Evolutionary conservation across 1,140 invertebrate species (phyloP).

Genomic region (Papilio dardanus): DNA sequence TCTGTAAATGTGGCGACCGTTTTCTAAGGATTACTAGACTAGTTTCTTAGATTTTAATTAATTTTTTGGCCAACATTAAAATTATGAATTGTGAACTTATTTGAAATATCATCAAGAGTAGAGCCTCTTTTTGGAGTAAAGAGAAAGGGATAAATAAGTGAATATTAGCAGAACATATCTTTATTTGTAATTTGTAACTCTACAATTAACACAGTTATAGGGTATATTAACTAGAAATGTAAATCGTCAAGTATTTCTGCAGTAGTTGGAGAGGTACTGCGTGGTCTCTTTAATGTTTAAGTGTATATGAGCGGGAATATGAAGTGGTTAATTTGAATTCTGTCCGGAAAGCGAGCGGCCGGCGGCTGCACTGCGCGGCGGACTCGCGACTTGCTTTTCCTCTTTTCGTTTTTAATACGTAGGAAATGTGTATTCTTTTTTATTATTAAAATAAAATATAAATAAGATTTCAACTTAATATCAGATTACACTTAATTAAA

Average conservation of each 20-base stretch:
- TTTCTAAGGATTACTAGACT: not conserved
- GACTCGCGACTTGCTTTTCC: slow-evolving; percentile 24
- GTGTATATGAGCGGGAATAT: slow-evolving; percentile 55
- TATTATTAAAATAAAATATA: not conserved
- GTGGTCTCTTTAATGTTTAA: slow-evolving; percentile 53
- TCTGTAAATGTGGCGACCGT: not conserved
- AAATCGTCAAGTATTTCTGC: not conserved
- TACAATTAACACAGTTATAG: not conserved
- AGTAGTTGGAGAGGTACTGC: slow-evolving; percentile 22
- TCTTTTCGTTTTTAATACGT: slow-evolving; percentile 43
- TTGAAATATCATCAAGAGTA: too few species aligned
- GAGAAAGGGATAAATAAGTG: too few species aligned
- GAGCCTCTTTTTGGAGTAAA: too few species aligned
- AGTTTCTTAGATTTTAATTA: not conserved
- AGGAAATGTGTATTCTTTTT: not conserved
- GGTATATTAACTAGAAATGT: slow-evolving; percentile 17
- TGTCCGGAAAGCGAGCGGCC: slow-evolving; percentile 41
- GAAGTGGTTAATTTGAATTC: slow-evolving; percentile 73
- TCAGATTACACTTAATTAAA: not conserved
- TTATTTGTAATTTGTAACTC: not conserved
- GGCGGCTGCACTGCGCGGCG: slow-evolving; percentile 1
- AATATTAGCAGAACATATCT: too few species aligned
- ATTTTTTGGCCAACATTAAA: not conserved
- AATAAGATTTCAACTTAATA: not conserved
- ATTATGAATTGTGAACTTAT: too few species aligned